Base-by-base conservation (phyloP, 2,888 invertebrate genomes). In the Epinotia ramella region DNA sequence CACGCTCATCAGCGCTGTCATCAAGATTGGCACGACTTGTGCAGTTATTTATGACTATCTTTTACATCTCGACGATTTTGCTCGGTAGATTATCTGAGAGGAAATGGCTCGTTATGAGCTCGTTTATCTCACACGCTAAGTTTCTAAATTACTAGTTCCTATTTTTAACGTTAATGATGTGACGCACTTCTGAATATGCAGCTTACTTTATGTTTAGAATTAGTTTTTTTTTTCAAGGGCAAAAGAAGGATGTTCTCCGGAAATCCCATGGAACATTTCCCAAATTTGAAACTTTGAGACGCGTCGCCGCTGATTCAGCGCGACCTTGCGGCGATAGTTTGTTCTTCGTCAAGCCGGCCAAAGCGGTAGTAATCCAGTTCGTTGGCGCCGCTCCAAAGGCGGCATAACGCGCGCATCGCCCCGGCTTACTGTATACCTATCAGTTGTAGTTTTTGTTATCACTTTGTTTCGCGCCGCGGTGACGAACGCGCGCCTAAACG, bases 371-470 rank as follows among this genome's bases (percentile, higher is more conserved):
- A 85, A 83, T 83, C 82, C 83, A 78, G 80, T 82, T 78, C 82
- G 82, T 86, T 91, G 91, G 91, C 91, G 79, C 77, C 40, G 71
- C 67, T 87, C 91, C 91, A 91, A 87, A 81, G 81, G 82, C 84
- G 86, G 82, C 86, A 85, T 84, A 86, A 87, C 85, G 65, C 73
- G 68, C 64, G 20, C 71, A 66, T 71, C 33, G 72, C 57, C 18
- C 28, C 49, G 67, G 53, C 60, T 66, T 16, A 16, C 49, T 65
- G 49, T 65, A 24, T 66, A 66, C 53, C 72, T 78, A 89, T 89
- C 88, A 89, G 86, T 88, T 79, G 78, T 81, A 84, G 87, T 88
- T 89, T 89, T 90, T 89, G 90, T 92, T 93, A 93, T 93, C 93
- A 93, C 88, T 92, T 87, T 87, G 92, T 88, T 87, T 88, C 88